Conservation (phyloP, 2,113 vertebrate genomes). For the Nothocercus julius region DNA sequence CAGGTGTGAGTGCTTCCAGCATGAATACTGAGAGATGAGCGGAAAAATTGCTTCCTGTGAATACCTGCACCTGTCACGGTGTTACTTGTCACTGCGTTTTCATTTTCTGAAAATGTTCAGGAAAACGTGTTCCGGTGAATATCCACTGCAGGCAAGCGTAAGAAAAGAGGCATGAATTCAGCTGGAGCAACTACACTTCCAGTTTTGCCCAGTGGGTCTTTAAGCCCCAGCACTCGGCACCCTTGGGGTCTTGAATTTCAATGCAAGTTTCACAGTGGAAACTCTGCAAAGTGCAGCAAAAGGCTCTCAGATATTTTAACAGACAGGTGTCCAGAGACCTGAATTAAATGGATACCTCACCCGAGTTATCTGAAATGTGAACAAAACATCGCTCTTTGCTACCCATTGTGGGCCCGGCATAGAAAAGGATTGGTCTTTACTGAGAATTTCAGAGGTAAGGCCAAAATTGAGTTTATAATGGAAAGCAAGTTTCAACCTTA, state of each 20-base stretch:
- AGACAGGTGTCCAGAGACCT: neutral
- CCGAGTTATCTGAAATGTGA: slow-evolving; percentile 9
- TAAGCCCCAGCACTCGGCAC: neutral
- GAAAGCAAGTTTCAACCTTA: slow-evolving; percentile 53
- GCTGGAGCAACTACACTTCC: neutral
- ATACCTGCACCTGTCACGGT: slow-evolving; percentile 35
- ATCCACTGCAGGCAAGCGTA: neutral
- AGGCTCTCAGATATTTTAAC: neutral
- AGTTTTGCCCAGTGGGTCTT: neutral
- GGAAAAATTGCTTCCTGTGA: slow-evolving; percentile 27
- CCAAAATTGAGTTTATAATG: slow-evolving; percentile 54
- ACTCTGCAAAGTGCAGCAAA: neutral
- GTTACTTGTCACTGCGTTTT: slow-evolving; percentile 14
- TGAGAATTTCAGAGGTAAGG: slow-evolving; percentile 38
- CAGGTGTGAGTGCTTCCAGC: slow-evolving; percentile 29
- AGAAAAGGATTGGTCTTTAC: slow-evolving; percentile 23
- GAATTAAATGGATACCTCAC: neutral
- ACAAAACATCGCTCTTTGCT: neutral
- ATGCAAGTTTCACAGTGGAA: neutral
- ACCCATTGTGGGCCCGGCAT: neutral
- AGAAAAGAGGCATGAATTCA: neutral
- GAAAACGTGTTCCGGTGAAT: neutral
- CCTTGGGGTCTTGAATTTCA: neutral
- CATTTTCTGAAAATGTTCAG: slow-evolving; percentile 14
- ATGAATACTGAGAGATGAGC: slow-evolving; percentile 27